phyloP scores from a whole-genome alignment of 2,888 invertebrate genomes.

The Girardia tigrina region DNA sequence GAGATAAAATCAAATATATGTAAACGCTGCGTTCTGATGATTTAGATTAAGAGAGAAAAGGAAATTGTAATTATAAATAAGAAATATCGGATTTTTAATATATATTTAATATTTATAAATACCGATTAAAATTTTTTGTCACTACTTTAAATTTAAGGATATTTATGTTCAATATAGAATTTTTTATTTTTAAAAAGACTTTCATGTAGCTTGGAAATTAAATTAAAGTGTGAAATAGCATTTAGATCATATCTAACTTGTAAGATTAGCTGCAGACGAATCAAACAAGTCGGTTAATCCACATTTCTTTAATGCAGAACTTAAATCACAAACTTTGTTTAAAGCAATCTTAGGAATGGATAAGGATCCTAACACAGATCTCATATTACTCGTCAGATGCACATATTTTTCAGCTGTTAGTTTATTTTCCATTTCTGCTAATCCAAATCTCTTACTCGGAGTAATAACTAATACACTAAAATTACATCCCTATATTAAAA shows the following conservation, averaged over 20 bases:
- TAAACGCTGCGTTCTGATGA: too few relatives aligned
- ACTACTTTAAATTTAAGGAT: too few relatives aligned
- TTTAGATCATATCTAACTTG: too few relatives aligned
- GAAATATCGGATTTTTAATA: too few relatives aligned
- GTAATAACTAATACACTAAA: background rate
- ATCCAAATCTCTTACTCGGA: background rate
- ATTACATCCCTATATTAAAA: background rate
- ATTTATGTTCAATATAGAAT: too few relatives aligned
- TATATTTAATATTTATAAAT: too few relatives aligned
- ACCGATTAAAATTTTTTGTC: too few relatives aligned
- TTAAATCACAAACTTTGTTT: background rate
- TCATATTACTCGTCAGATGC: background rate
- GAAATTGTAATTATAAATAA: too few relatives aligned
- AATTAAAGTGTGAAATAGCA: too few relatives aligned
- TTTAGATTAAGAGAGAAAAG: too few relatives aligned
- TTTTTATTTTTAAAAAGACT: background rate
- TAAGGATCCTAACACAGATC: background rate
- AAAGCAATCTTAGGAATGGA: background rate
- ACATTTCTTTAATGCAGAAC: background rate
- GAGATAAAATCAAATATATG: too few relatives aligned
- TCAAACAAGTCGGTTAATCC: background rate
- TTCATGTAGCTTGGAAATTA: too few relatives aligned
- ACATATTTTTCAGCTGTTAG: slow-evolving; percentile 1
- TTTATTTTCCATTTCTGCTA: background rate
- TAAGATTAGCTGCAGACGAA: background rate